A percentile compares a stretch with the other conserved stretches of the same genome.
These are phyloP conservation scores for Ellobius talpinus DNA, from an alignment of 2,113 vertebrate species.

Conservation along the genomic window DNA sequence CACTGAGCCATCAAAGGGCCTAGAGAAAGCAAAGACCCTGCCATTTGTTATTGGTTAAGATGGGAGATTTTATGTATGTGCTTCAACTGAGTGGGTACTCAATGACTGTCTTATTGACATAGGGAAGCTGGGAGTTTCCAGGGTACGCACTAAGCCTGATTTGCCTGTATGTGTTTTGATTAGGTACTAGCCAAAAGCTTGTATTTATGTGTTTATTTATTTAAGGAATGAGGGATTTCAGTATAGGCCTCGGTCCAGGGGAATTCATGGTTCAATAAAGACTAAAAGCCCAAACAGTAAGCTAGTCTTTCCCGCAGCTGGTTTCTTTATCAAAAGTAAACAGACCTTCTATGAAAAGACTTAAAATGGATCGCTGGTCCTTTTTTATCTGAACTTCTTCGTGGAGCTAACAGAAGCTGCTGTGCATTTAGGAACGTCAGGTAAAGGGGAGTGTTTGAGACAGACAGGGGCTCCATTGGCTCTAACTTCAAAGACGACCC, in stretches of 20 bases:
- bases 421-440: not conserved
- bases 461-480: rapidly evolving
- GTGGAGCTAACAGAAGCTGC: not conserved
- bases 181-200: slow-evolving; percentile 71
- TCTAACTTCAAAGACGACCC: not conserved
- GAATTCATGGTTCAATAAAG: slow-evolving; percentile 73
- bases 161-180: slow-evolving; percentile 72
- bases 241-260: slow-evolving; percentile 74
- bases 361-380: slow-evolving; percentile 40
- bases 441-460: not conserved
- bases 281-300: slow-evolving; percentile 1
- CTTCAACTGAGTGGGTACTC: slow-evolving; percentile 61
- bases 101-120: slow-evolving; percentile 67
- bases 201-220: slow-evolving; percentile 79
- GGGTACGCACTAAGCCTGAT: slow-evolving; percentile 62
- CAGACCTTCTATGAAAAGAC: slow-evolving; percentile 44
- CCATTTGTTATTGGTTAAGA: slow-evolving; percentile 69
- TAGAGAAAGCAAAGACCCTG: slow-evolving; percentile 57
- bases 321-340: slow-evolving; percentile 61
- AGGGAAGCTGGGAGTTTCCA: slow-evolving; percentile 82
- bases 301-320: not conserved
- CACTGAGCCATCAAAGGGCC: slow-evolving; percentile 71
- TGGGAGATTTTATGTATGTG: slow-evolving; percentile 42
- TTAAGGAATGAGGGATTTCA: slow-evolving; percentile 69
- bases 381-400: slow-evolving; percentile 12